These are phyloP conservation scores for Probosciger aterrimus DNA, from an alignment of 2,113 vertebrate genomes.

Conservation along the genomic window DNA sequence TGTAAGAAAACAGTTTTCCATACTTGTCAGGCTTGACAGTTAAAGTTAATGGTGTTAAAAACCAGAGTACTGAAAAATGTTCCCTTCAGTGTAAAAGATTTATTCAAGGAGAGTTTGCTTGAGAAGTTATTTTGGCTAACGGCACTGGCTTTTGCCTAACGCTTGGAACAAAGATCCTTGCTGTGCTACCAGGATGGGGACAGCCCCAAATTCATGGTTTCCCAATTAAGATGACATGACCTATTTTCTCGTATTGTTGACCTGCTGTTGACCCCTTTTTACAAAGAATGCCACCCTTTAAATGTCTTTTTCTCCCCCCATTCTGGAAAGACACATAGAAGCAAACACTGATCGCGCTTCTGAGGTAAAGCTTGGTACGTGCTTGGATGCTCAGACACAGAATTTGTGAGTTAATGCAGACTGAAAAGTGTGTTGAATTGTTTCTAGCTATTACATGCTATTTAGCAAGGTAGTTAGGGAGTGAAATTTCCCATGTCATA, in stretches of 20 bases:
- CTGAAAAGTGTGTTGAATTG: not conserved
- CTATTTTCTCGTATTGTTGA: slow-evolving; percentile 20
- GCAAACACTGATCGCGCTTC: not conserved
- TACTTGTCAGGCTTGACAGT: slow-evolving; percentile 65
- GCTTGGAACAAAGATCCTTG: slow-evolving; percentile 36
- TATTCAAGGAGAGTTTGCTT: slow-evolving; percentile 44
- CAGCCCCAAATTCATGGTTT: not conserved
- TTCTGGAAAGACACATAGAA: not conserved
- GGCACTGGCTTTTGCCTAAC: not conserved
- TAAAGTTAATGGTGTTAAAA: slow-evolving; percentile 65
- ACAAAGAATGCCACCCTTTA: not conserved
- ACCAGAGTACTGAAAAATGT: slow-evolving; percentile 61
- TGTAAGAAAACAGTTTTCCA: slow-evolving; percentile 58
- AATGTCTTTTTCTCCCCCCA: fast-evolving
- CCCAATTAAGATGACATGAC: slow-evolving; percentile 3
- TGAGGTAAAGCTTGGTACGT: not conserved
- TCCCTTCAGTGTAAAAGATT: slow-evolving; percentile 37
- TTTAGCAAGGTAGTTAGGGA: not conserved
- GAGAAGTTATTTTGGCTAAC: slow-evolving; percentile 35
- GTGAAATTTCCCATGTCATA: not conserved
- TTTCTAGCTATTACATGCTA: not conserved
- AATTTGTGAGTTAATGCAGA: not conserved
- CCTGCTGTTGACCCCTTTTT: slow-evolving; percentile 6
- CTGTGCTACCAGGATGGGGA: not conserved
- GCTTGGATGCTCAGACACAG: not conserved